Conservation (phyloP, 2,797 vertebrate genomes). For the Parotocinclus haroldoi region DNA sequence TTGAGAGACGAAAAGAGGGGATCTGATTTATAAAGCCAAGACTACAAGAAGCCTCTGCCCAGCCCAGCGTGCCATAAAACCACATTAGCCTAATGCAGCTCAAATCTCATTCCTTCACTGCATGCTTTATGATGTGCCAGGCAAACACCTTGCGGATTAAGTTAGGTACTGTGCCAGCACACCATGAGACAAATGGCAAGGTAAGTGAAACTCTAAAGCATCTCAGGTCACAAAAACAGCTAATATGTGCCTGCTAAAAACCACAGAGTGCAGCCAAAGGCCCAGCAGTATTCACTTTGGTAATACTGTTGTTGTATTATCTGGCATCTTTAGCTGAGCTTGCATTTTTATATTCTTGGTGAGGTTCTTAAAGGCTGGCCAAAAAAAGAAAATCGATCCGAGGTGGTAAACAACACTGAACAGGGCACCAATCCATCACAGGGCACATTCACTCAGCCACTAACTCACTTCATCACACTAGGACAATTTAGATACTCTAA, state of each 20-base stretch:
- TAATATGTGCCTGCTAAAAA: not conserved
- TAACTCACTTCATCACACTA: no score
- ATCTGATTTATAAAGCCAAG: conserved; percentile 46
- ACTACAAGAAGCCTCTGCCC: conserved; percentile 34
- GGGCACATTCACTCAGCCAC: no score
- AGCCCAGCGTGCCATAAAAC: conserved; percentile 38
- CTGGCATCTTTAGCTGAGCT: not conserved
- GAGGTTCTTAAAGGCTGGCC: not conserved
- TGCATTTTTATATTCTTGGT: not conserved
- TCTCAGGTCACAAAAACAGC: conserved; percentile 12
- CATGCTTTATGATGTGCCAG: conserved; percentile 49
- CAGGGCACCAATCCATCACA: no score
- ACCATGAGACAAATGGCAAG: conserved; percentile 41
- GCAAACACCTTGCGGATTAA: conserved; percentile 53
- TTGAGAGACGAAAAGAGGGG: conserved; percentile 35
- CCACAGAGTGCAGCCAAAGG: conserved; percentile 58
- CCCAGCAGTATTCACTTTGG: conserved; percentile 52
- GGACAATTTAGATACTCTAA: no score
- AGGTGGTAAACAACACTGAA: no score
- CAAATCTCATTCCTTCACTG: conserved; percentile 49
- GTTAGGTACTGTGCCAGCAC: conserved; percentile 51
- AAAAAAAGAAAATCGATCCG: no score
- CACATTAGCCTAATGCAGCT: conserved; percentile 51
- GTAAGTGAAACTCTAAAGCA: conserved; percentile 38
- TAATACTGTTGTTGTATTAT: not conserved